Base-by-base conservation (phyloP, 1,140 invertebrate genomes). In the Heliothis virescens region DNA sequence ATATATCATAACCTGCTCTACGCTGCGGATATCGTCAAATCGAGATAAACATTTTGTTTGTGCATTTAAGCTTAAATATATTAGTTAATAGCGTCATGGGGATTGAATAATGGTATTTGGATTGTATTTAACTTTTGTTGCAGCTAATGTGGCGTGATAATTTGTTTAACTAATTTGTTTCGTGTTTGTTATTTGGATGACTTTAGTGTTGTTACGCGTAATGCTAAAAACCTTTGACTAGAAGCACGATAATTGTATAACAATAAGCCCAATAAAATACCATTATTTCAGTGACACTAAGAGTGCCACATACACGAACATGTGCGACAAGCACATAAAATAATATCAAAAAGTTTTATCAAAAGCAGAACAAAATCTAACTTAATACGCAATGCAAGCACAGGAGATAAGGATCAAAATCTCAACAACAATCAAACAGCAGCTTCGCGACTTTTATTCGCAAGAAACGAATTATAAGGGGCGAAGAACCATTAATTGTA, bases 401-500 rank as follows among this genome's bases (percentile, higher is more conserved):
- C 15, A 47, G 16, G 21, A 60, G 16, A 48, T 60, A 13, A 59
- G 41, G 34, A 21, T n/a, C 5, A 21, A 74, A 74, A 47, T 60
- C 50, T 47, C 34, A 18, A 60, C 55, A 71, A 71, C 16, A 52
- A 18, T 47, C 34, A 74, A 60, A 69, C 65, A n/a, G 2, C 34
- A 59, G 48, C 71, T 47, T 60, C 9, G 15, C 72, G 72, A 80
- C 72, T 82, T 82, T 82, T 82, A 74, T 79, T 72, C 80, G 47
- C n/a, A 65, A 74, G 71, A 78, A 79, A 82, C 63, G 76, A 78
- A 82, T 82, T 75, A 78, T 71, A 55, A 79, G 62, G 69, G 63
- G 60, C 74, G 62, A 69, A 53, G 26, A 74, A 67, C 57, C 76
- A 79, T 82, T 79, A 82, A 82, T 79, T 79, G 55, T 69, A 47